phyloP scores from a whole-genome alignment of 1,140 invertebrate genomes.

The Magallana gigas region DNA sequence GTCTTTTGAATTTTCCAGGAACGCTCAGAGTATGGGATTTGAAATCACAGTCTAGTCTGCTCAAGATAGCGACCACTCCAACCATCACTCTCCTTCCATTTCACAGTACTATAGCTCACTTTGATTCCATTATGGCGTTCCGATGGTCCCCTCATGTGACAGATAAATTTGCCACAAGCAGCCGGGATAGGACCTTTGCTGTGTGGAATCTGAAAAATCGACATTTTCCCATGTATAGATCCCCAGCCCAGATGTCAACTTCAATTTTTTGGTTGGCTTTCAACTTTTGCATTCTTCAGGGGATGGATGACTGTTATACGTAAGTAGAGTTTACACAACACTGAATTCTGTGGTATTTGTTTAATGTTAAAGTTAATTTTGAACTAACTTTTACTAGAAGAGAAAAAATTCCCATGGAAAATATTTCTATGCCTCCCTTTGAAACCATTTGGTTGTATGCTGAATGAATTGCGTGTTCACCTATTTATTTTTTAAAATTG shows the following conservation, averaged over 20 bases:
- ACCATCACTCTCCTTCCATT: background rate
- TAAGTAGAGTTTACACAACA: background rate
- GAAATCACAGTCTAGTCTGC: background rate
- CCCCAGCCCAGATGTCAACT: background rate
- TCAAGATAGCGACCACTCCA: conserved; percentile 19
- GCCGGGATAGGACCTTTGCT: conserved; percentile 30
- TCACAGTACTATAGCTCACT: background rate
- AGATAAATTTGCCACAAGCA: conserved; percentile 34
- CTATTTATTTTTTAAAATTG: too few species aligned
- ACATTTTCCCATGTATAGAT: background rate
- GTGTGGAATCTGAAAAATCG: conserved; percentile 41
- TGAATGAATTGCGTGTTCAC: too few species aligned
- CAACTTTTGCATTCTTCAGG: conserved; percentile 37
- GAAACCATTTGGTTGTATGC: too few species aligned
- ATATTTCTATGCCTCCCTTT: too few species aligned
- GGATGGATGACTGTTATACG: conserved; percentile 43
- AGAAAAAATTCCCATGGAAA: too few species aligned
- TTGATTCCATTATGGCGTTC: conserved; percentile 10
- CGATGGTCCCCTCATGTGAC: conserved; percentile 40
- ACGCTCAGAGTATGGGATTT: conserved; percentile 44
- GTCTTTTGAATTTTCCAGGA: conserved; percentile 10
- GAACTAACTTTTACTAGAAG: too few species aligned
- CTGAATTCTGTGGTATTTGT: too few species aligned
- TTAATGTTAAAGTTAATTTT: too few species aligned
- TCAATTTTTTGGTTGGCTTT: conserved; percentile 22